Evolutionary conservation across 2,888 invertebrate species (phyloP).

Genomic region (Eristalis tenax): DNA sequence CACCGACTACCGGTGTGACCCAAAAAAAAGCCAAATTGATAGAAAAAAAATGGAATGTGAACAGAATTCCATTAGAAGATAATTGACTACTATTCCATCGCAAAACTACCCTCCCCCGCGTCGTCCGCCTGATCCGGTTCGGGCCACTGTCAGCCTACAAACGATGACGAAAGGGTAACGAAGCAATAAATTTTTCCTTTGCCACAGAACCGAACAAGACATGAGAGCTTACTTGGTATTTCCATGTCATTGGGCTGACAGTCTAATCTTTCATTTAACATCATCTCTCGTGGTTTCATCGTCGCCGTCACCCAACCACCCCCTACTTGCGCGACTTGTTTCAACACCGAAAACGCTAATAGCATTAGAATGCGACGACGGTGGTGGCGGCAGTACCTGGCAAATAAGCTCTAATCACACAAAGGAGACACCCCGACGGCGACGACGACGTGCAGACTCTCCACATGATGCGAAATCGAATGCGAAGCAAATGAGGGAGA

Average conservation of each 20-base stretch:
- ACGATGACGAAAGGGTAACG: constrained; percentile 57
- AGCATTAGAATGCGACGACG: constrained; percentile 47
- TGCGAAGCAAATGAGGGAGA: neutral
- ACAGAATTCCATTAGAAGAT: constrained; percentile 63
- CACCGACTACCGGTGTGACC: neutral
- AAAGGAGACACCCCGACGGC: constrained; percentile 4
- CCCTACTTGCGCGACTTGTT: neutral
- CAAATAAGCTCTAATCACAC: constrained; percentile 27
- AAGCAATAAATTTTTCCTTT: constrained; percentile 61
- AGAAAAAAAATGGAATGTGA: constrained; percentile 45
- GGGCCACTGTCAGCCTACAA: constrained; percentile 37
- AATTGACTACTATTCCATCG: constrained; percentile 40
- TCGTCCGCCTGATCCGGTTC: neutral
- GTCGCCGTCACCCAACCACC: neutral
- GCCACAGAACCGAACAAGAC: constrained; percentile 46
- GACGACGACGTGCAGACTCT: neutral
- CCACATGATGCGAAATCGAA: neutral
- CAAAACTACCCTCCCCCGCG: constrained; percentile 37
- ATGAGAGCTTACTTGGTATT: constrained; percentile 64
- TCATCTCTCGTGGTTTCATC: constrained; percentile 32
- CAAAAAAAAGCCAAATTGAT: neutral
- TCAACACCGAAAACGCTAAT: constrained; percentile 53
- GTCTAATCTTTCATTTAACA: constrained; percentile 61
- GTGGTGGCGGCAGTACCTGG: neutral
- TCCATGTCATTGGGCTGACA: constrained; percentile 69